These are phyloP conservation scores for Labrus mixtus DNA, from an alignment of 2,113 vertebrate species.

Conservation along the genomic window DNA sequence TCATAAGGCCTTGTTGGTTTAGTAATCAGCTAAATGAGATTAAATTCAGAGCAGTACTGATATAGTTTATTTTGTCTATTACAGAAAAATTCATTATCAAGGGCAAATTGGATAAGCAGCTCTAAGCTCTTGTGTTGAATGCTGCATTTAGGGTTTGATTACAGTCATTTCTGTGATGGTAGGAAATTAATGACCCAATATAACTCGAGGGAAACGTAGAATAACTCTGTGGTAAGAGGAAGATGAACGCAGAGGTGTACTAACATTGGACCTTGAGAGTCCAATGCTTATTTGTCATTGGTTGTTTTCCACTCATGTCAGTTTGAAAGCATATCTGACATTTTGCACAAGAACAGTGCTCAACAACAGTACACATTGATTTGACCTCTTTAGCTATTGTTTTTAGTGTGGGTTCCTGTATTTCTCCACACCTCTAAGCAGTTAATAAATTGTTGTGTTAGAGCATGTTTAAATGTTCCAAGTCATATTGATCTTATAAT, in stretches of 20 bases:
- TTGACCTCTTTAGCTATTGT: too few relatives aligned
- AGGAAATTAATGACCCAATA: neutral
- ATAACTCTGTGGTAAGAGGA: neutral
- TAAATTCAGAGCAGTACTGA: neutral
- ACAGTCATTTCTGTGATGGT: neutral
- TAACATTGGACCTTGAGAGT: too few relatives aligned
- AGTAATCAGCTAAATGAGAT: neutral
- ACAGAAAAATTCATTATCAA: too few relatives aligned
- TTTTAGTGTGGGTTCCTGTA: too few relatives aligned
- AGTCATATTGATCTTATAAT: constrained; percentile 37
- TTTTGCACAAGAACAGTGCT: neutral
- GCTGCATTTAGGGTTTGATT: too few relatives aligned
- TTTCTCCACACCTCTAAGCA: too few relatives aligned
- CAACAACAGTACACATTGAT: neutral
- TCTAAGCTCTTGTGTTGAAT: neutral
- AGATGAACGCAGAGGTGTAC: neutral
- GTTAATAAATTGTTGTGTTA: constrained; percentile 2
- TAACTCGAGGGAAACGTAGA: neutral
- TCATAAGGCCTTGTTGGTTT: neutral
- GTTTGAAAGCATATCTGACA: neutral
- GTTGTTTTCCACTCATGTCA: constrained; percentile 3
- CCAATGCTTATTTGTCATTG: neutral
- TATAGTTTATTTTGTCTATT: neutral
- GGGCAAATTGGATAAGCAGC: neutral
- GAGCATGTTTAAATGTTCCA: constrained; percentile 8